Evolutionary conservation across 2,888 invertebrate species (phyloP), one percentile per base, ranked within the genome.

Genomic region (Sinhomidia bicolor): DNA sequence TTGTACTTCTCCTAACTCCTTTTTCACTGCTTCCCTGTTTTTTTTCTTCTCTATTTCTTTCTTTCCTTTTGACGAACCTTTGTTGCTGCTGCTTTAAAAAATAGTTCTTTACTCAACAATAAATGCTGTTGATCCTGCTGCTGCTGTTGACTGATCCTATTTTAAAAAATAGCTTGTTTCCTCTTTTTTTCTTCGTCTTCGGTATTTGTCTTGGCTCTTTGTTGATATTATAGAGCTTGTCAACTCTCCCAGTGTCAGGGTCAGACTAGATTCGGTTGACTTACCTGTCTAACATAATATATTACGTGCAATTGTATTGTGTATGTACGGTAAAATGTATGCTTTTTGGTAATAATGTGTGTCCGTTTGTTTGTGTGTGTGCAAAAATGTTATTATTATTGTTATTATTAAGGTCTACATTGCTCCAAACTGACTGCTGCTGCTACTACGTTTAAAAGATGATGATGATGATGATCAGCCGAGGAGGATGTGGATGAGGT

Each of bases 221-320:
- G 1, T 23, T 14, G 29, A 79, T 60, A 57, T 29, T 12, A 23
- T 10, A 12, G 6, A 71, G 20, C 68, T 80, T 86, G 80, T 79
- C 86, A 86, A 80, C 86, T 80, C 44, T 51, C 20, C 71, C 79
- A 80, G 57, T 86, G 80, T 80, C 80, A 86, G 68, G 86, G 86
- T 85, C 85, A 85, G 47, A 86, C 79, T 86, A 71, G 71, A 86
- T 74, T 60, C 62, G 65, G 79, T 79, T 80, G 85, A 51, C 57
- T 68, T 79, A 26, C 23, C 83, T 57, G 68, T 44, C 47, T 82
- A 29, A 60, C 32, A 17, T 78, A 41, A 47, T 81, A 68, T 78
- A 32, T 36, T 51, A 51, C 14, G 29, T 26, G 51, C 29, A 32
- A 32, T 9, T 71, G 71, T 71, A 44, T 9, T 29, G 29, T 32